These are phyloP conservation scores for Seira ritae DNA, from an alignment of 2,888 invertebrate species.

Conservation along the genomic window DNA sequence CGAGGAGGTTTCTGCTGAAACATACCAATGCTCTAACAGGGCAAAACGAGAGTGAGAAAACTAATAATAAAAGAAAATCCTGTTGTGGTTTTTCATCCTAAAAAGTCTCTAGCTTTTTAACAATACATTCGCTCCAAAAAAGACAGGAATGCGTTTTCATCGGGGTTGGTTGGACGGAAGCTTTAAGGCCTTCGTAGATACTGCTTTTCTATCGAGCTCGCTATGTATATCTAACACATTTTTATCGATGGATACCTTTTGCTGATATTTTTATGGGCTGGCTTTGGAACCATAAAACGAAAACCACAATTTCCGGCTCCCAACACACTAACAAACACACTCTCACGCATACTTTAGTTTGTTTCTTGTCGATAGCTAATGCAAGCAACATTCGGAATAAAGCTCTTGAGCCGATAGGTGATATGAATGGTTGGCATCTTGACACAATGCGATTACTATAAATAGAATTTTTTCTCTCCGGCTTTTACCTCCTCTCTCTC, in stretches of 20 bases:
- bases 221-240: no score
- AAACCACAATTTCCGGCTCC: conserved; percentile 60
- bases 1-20: background rate
- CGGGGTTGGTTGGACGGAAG: no score
- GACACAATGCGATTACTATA: conserved; percentile 48
- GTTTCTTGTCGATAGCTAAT: no score
- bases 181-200: no score
- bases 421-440: conserved; percentile 40
- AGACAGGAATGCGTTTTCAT: no score
- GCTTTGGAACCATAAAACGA: conserved; percentile 39
- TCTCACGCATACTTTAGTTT: conserved; percentile 28
- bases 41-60: background rate
- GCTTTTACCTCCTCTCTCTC: background rate
- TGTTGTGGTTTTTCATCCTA: conserved; percentile 14
- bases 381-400: background rate
- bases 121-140: no score
- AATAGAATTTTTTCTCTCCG: conserved; percentile 22
- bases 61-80: conserved; percentile 33
- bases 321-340: background rate
- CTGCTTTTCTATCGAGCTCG: no score
- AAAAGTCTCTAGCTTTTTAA: no score
- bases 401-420: conserved; percentile 33
- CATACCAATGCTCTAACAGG: no score
- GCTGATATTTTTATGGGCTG: background rate
- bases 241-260: no score